These are phyloP conservation scores for Cyanoderma ruficeps DNA, from an alignment of 2,113 vertebrate species.

Conservation along the genomic window DNA sequence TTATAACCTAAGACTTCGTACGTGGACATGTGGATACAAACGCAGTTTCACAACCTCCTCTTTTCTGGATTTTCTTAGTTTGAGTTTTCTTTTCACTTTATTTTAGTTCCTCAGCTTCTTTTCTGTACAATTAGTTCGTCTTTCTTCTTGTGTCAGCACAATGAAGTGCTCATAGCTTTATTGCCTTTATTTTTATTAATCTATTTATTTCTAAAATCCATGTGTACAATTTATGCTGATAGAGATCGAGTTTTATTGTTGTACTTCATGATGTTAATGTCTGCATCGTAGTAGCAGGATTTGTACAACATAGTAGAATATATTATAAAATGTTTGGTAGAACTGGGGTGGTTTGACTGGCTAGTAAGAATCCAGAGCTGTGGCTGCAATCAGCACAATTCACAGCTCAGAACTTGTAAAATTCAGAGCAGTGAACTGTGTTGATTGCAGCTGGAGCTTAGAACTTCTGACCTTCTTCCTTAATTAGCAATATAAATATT, in stretches of 20 bases:
- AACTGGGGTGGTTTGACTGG: constrained; percentile 23
- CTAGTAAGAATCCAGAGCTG: constrained; percentile 48
- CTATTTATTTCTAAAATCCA: neutral
- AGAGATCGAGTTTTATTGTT: constrained; percentile 47
- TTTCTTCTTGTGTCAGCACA: neutral
- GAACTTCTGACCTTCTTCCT: constrained; percentile 57
- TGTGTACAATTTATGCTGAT: constrained; percentile 2
- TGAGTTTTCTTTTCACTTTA: neutral
- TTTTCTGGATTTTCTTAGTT: neutral
- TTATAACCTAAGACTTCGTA: neutral
- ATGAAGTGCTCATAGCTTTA: neutral
- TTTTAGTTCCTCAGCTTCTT: neutral
- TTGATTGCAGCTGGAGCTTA: constrained; percentile 24
- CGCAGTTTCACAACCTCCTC: neutral
- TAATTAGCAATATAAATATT: constrained; percentile 71
- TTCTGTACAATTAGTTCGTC: neutral
- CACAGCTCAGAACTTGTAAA: constrained; percentile 38
- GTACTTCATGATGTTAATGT: constrained; percentile 53
- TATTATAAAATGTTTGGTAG: constrained; percentile 7
- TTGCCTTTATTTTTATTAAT: neutral
- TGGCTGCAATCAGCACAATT: constrained; percentile 47
- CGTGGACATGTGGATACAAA: neutral
- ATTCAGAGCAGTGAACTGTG: constrained; percentile 31
- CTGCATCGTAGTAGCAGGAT: constrained; percentile 37
- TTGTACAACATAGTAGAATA: constrained; percentile 34